These are phyloP conservation scores for Falco cherrug DNA, from an alignment of 2,797 vertebrate genomes.

Conservation along the genomic window DNA sequence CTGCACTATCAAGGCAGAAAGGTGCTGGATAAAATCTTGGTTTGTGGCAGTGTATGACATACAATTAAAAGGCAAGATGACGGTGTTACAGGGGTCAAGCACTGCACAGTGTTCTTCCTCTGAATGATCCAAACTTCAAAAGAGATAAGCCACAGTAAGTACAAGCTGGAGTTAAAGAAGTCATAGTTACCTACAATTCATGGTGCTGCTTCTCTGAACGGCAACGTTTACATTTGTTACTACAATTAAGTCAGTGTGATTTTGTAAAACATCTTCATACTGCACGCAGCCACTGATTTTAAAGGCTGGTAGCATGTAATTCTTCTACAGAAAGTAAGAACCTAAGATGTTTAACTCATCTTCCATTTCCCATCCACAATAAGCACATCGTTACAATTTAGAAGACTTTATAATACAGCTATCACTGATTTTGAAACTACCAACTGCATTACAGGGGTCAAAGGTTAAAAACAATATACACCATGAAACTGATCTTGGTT, in stretches of 20 bases:
- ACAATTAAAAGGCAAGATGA: conserved; percentile 82
- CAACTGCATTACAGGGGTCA: background rate
- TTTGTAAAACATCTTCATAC: background rate
- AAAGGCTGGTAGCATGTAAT: background rate
- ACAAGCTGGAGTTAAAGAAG: conserved; percentile 1
- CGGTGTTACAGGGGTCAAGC: conserved; percentile 68
- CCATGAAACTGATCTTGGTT: background rate
- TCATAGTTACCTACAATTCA: background rate
- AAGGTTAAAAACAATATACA: background rate
- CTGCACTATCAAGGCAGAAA: conserved; percentile 81
- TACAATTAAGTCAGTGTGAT: background rate
- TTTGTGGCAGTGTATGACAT: conserved; percentile 82
- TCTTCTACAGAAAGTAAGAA: background rate
- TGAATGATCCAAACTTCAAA: conserved; percentile 55
- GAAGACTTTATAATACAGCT: background rate
- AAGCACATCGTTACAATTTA: background rate
- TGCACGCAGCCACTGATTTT: background rate
- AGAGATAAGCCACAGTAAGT: conserved; percentile 15
- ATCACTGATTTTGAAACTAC: background rate
- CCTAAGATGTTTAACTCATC: background rate
- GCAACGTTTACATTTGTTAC: background rate
- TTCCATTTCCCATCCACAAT: background rate
- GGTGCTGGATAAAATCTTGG: conserved; percentile 85
- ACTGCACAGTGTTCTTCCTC: conserved; percentile 70
- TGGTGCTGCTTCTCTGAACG: background rate